Percentiles rank a stretch among this genome's conserved stretches.
phyloP scores from a whole-genome alignment of 2,797 vertebrate genomes.

The Hoplostethus mediterraneus region DNA sequence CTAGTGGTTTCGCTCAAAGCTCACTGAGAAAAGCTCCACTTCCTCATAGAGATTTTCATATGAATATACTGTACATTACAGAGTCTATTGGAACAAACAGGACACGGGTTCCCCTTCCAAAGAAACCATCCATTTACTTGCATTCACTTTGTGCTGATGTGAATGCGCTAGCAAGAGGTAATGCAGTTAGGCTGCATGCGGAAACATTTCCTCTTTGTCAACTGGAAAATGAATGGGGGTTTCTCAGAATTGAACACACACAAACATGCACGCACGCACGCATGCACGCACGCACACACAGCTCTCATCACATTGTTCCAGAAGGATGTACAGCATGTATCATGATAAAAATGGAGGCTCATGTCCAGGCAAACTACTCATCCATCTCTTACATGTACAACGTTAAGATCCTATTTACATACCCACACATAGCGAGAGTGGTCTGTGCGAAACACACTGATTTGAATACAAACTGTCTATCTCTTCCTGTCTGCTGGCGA shows the following conservation, averaged over 20 bases:
- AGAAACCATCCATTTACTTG: too few relatives aligned
- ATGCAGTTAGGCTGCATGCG: not conserved
- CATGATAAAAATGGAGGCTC: not conserved
- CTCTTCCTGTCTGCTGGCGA: slow-evolving; percentile 68
- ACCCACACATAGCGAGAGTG: slow-evolving; percentile 8
- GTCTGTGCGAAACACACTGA: slow-evolving; percentile 35
- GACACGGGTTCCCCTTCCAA: too few relatives aligned
- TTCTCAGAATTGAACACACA: too few relatives aligned
- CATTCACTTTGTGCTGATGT: too few relatives aligned
- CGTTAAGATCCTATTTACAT: slow-evolving; percentile 47
- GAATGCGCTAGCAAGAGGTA: not conserved
- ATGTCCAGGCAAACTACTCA: slow-evolving; percentile 37
- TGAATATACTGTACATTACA: too few relatives aligned
- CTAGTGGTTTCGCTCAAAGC: slow-evolving; percentile 65
- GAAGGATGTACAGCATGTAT: too few relatives aligned
- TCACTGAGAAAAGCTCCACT: not conserved
- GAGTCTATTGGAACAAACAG: too few relatives aligned
- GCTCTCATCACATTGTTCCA: too few relatives aligned
- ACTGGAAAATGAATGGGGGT: not conserved
- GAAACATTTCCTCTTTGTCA: not conserved
- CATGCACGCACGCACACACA: too few relatives aligned
- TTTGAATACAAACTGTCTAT: slow-evolving; percentile 68
- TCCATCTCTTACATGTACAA: not conserved
- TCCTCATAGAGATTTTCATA: too few relatives aligned
- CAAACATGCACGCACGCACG: too few relatives aligned